Percentiles rank a stretch among this genome's conserved stretches.
phyloP scores from a whole-genome alignment of 1,140 invertebrate genomes.

The Chymomyza costata region DNA sequence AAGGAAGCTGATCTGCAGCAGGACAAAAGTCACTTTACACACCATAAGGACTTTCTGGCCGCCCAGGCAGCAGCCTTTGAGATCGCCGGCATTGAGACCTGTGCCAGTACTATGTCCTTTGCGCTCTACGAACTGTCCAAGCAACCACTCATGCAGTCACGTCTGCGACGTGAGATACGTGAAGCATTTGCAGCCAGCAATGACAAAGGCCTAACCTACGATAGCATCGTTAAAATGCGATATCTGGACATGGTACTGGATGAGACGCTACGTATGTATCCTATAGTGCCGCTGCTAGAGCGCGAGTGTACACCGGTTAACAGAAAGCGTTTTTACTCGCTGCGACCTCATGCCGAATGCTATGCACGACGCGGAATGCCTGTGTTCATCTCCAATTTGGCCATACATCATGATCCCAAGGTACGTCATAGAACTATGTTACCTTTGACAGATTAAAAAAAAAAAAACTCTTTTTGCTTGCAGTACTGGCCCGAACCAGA shows the following conservation, averaged over 20 bases:
- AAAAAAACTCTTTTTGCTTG: too few relatives aligned
- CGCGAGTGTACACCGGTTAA: constrained; percentile 68
- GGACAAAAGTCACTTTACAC: constrained; percentile 66
- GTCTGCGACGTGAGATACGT: constrained; percentile 80
- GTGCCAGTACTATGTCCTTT: constrained; percentile 82
- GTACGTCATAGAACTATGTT: constrained; percentile 18
- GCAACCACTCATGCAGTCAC: constrained; percentile 82
- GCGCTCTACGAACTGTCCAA: constrained; percentile 82
- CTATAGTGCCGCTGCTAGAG: constrained; percentile 58
- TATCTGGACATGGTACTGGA: constrained; percentile 79
- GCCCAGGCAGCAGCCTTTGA: constrained; percentile 84
- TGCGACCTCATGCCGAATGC: constrained; percentile 62
- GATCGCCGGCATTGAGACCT: constrained; percentile 86
- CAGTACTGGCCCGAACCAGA: constrained; percentile 73
- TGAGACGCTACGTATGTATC: constrained; percentile 75
- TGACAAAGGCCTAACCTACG: constrained; percentile 75
- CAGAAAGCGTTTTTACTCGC: constrained; percentile 65
- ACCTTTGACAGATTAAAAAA: background rate
- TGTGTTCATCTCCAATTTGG: constrained; percentile 62
- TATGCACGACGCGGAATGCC: constrained; percentile 64
- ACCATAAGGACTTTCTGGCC: constrained; percentile 76
- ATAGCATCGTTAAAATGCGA: constrained; percentile 78
- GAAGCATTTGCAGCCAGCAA: constrained; percentile 73
- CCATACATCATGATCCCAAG: constrained; percentile 67
- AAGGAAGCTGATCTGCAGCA: constrained; percentile 66